A percentile compares a stretch with the other conserved stretches of the same genome.
Evolutionary conservation across 2,113 vertebrate genomes (phyloP).

Genomic region (Syngnathus scovelli): DNA sequence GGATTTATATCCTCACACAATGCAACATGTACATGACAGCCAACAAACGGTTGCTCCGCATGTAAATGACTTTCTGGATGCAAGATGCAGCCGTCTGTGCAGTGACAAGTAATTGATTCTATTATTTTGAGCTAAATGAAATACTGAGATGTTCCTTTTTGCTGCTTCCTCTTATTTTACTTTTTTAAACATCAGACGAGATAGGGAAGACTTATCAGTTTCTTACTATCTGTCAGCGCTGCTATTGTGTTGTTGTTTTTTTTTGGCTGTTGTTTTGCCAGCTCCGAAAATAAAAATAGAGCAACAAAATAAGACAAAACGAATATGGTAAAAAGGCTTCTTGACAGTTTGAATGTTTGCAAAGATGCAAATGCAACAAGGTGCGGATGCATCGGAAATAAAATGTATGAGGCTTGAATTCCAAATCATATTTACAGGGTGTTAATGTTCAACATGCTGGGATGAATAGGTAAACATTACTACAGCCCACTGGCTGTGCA

Average conservation of each 20-base stretch:
- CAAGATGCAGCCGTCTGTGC: conserved; percentile 25
- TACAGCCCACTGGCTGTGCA: too few species aligned
- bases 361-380: too few species aligned
- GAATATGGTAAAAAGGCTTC: too few species aligned
- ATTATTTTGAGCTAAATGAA: conserved; percentile 21
- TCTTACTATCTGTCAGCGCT: conserved; percentile 7
- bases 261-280: not conserved
- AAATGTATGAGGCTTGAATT: too few species aligned
- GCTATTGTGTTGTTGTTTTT: not conserved
- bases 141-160: conserved; percentile 25
- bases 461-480: too few species aligned
- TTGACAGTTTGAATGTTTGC: too few species aligned
- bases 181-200: conserved; percentile 21
- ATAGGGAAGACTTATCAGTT: not conserved
- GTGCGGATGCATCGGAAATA: too few species aligned
- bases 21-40: conserved; percentile 34
- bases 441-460: too few species aligned
- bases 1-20: conserved; percentile 50
- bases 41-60: conserved; percentile 23
- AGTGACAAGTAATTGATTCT: conserved; percentile 26
- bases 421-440: too few species aligned
- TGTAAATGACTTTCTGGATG: conserved; percentile 29
- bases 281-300: too few species aligned
- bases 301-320: too few species aligned
- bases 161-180: conserved; percentile 31